Evolutionary conservation across 2,113 vertebrate genomes (phyloP).

Genomic region (Elephantulus edwardii): DNA sequence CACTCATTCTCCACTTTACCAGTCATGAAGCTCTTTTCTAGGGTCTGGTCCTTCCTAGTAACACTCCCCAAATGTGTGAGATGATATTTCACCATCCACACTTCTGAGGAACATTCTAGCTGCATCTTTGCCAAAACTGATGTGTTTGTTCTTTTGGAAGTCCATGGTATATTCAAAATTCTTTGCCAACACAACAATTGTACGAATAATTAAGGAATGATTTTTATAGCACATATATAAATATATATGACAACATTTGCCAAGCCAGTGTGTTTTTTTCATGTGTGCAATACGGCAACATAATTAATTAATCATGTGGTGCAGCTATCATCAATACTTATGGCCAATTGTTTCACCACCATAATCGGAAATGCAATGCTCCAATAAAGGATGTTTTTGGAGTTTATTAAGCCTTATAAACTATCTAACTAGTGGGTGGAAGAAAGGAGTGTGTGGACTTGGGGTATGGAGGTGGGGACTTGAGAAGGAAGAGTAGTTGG

Average conservation of each 20-base stretch:
- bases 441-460: background rate
- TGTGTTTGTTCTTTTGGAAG: too few relatives aligned
- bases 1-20: too few relatives aligned
- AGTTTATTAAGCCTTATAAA: background rate
- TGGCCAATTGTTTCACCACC: background rate
- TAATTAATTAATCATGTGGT: background rate
- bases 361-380: background rate
- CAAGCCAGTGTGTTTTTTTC: background rate
- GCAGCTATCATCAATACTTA: background rate
- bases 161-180: too few relatives aligned
- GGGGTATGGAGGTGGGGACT: background rate
- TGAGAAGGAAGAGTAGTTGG: background rate
- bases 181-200: too few relatives aligned
- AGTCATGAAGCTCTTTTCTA: too few relatives aligned
- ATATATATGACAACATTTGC: background rate
- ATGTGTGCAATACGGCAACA: background rate
- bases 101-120: too few relatives aligned
- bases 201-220: background rate
- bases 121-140: too few relatives aligned
- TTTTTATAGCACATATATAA: background rate
- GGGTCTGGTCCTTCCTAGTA: too few relatives aligned
- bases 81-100: too few relatives aligned
- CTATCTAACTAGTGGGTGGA: background rate
- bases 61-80: too few relatives aligned
- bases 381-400: background rate